Conservation (phyloP, 1,140 invertebrate species). For the Diorhabda sublineata region DNA sequence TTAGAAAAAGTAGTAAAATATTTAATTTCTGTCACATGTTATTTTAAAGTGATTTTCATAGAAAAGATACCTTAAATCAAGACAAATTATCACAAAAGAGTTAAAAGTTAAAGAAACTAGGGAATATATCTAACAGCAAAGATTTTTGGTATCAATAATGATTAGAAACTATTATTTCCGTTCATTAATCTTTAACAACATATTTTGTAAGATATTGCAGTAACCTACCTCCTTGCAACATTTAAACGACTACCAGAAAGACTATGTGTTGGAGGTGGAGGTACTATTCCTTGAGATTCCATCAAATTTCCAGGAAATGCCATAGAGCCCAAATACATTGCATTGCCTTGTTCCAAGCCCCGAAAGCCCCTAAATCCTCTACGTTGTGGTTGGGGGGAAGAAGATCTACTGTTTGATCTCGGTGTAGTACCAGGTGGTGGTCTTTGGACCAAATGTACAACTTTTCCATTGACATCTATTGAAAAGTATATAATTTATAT, state of each 20-base stretch:
- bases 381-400: slow-evolving; percentile 45
- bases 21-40: no score
- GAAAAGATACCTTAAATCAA: no score
- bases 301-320: slow-evolving; percentile 56
- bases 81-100: no score
- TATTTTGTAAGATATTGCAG: no score
- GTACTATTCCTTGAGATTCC: slow-evolving; percentile 50
- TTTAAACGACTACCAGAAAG: slow-evolving; percentile 48
- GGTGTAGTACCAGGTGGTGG: slow-evolving; percentile 58
- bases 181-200: no score
- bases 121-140: no score
- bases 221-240: slow-evolving; percentile 42
- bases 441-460: slow-evolving; percentile 88
- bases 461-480: slow-evolving; percentile 86
- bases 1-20: no score
- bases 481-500: slow-evolving; percentile 3
- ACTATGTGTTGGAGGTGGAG: slow-evolving; percentile 46
- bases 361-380: slow-evolving; percentile 40
- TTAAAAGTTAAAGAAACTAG: no score
- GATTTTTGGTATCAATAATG: no score
- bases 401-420: slow-evolving; percentile 40
- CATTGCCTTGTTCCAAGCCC: slow-evolving; percentile 49
- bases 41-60: no score
- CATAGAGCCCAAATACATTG: slow-evolving; percentile 64
- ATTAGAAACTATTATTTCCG: no score